Percentiles rank a stretch among this genome's conserved stretches.
Evolutionary conservation across 1,140 invertebrate genomes (phyloP).

Genomic region (Leptinotarsa undecemlineata): DNA sequence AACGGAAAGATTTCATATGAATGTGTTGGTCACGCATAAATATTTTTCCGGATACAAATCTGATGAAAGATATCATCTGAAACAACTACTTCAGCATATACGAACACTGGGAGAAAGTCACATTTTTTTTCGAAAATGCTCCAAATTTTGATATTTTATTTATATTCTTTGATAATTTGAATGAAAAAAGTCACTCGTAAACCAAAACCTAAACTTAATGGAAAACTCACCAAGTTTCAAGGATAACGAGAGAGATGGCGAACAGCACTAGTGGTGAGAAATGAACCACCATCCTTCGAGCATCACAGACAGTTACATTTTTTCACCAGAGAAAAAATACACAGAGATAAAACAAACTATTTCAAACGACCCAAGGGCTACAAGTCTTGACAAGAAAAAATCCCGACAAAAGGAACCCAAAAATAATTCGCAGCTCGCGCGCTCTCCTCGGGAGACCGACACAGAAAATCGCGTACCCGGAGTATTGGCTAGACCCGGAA

Average conservation of each 20-base stretch:
- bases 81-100: too few species aligned
- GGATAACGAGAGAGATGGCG: constrained; percentile 5
- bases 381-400: too few species aligned
- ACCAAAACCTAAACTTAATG: too few species aligned
- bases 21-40: too few species aligned
- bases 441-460: neutral
- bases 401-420: neutral
- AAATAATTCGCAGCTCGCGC: neutral
- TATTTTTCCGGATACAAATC: too few species aligned
- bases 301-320: constrained; percentile 20
- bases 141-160: too few species aligned
- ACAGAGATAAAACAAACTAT: neutral
- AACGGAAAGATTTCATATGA: too few species aligned
- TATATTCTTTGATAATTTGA: too few species aligned
- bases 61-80: too few species aligned
- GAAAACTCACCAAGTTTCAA: constrained; percentile 22
- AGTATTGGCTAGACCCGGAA: constrained; percentile 24
- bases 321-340: neutral
- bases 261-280: constrained; percentile 25
- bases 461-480: constrained; percentile 9
- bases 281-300: constrained; percentile 27
- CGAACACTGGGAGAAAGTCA: too few species aligned
- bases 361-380: neutral
- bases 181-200: too few species aligned
- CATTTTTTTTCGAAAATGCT: too few species aligned